These are phyloP conservation scores for Cantharis nigra DNA, from an alignment of 2,888 invertebrate species.

Conservation along the genomic window DNA sequence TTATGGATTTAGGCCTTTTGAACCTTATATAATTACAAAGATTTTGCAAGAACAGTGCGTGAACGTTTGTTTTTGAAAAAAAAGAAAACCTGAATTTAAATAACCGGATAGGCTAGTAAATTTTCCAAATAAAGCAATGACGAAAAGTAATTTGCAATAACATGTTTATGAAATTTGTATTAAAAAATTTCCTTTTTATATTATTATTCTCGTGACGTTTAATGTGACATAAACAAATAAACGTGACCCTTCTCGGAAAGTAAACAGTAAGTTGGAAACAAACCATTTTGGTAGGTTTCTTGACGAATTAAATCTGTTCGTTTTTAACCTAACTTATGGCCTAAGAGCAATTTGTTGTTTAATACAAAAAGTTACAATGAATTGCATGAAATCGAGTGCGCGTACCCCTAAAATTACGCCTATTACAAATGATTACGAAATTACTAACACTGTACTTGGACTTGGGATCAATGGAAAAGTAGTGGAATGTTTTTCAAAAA, in stretches of 20 bases:
- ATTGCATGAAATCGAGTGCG: slow-evolving; percentile 42
- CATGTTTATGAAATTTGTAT: neutral
- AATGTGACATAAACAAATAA: neutral
- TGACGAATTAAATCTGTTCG: neutral
- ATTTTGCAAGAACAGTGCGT: too few relatives aligned
- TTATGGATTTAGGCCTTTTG: too few relatives aligned
- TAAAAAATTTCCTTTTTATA: neutral
- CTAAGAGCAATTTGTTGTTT: slow-evolving; percentile 1
- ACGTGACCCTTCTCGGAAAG: neutral
- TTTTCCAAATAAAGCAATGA: neutral
- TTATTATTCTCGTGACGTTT: neutral
- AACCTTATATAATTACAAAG: too few relatives aligned
- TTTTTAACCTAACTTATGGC: neutral
- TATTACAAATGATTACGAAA: slow-evolving; percentile 88
- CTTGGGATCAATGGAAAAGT: slow-evolving; percentile 99
- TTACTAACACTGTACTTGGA: slow-evolving; percentile 91
- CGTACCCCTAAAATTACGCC: slow-evolving; percentile 74
- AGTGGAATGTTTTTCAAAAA: slow-evolving; percentile 86
- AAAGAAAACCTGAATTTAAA: too few relatives aligned
- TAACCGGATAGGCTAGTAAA: neutral
- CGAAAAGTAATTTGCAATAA: neutral
- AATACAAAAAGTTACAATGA: slow-evolving; percentile 27
- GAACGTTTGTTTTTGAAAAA: too few relatives aligned
- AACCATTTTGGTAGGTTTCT: neutral
- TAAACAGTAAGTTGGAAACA: neutral